These are phyloP conservation scores for Mizuhopecten yessoensis DNA, from an alignment of 1,140 invertebrate genomes.

Conservation along the genomic window DNA sequence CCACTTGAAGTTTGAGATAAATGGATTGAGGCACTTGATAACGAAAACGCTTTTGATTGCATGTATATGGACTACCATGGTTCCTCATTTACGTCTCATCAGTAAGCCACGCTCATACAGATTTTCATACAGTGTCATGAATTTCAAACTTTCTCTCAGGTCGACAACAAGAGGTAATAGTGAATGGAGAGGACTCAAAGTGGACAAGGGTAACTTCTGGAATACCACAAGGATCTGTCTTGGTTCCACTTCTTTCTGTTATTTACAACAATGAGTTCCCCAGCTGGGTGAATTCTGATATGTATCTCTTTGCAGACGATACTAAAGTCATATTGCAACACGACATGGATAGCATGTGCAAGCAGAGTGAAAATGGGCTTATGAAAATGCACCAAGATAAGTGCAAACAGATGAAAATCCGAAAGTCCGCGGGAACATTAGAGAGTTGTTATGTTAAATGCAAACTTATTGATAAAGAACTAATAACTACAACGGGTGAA, in stretches of 20 bases:
- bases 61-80: conserved; percentile 43
- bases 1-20: neutral
- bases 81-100: conserved; percentile 48
- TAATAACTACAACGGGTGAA: neutral
- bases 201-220: conserved; percentile 55
- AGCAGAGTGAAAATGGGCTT: conserved; percentile 48
- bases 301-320: conserved; percentile 62
- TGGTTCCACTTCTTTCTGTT: conserved; percentile 66
- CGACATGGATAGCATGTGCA: conserved; percentile 27
- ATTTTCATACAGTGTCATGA: conserved; percentile 49
- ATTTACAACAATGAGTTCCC: conserved; percentile 68
- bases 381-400: conserved; percentile 56
- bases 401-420: conserved; percentile 44
- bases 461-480: neutral
- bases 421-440: neutral
- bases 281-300: neutral
- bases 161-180: conserved; percentile 53
- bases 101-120: neutral
- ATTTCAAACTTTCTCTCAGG: conserved; percentile 53
- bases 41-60: neutral
- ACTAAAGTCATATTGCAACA: conserved; percentile 51
- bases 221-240: conserved; percentile 67
- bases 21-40: neutral
- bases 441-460: neutral
- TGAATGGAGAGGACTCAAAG: conserved; percentile 56